Evolutionary conservation across 2,888 invertebrate species (phyloP), one percentile per base, ranked within the genome.

Genomic region (Nomada ruficornis): DNA sequence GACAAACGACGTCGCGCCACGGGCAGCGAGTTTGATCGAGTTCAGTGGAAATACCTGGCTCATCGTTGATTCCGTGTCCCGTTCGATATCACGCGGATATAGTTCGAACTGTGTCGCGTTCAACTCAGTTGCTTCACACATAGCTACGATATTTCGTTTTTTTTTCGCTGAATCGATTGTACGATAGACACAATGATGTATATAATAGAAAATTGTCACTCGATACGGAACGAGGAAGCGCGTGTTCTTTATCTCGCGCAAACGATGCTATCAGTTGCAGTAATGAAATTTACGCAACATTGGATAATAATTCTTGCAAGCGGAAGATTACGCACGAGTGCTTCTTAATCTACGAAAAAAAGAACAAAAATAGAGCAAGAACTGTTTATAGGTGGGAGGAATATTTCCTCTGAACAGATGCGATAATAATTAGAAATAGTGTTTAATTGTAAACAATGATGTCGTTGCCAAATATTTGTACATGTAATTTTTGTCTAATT

Each of bases 1-100:
- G 77, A 80, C 77, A 77, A 77, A 80, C 65, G 72, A 65, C 62
- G 62, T 15, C 15, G 64, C 50, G 50, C 18, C 15, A 9, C n/a
- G 23, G 47, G 20, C 57, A 44, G 42, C 23, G 26, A 23, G 54
- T 50, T n/a, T 29, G 26, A 59, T 70, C 70, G 62, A 55, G 52
- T 59, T n/a, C 10, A 42, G 0, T 50, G 18, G 55, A 36, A 52
- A 55, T 77, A 50, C 15, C 47, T 3, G 15, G 15, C 15, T 47
- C 47, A 0, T 68, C 54, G 47, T 26, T 23, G 26, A 20, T 15
- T 0, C 15, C n/a, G 36, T 65, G 54, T 68, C 67, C 29, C 42
- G 60, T 42, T 50, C 42, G 20, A 65, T 42, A 29, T 23, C 52
- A 54, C 47, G 10, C 44, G 59, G 29, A 42, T 10, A 42, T 42